Evolutionary conservation across 2,888 invertebrate genomes (phyloP), one percentile per base, ranked within the genome.

Genomic region (Lepidonotus clava): DNA sequence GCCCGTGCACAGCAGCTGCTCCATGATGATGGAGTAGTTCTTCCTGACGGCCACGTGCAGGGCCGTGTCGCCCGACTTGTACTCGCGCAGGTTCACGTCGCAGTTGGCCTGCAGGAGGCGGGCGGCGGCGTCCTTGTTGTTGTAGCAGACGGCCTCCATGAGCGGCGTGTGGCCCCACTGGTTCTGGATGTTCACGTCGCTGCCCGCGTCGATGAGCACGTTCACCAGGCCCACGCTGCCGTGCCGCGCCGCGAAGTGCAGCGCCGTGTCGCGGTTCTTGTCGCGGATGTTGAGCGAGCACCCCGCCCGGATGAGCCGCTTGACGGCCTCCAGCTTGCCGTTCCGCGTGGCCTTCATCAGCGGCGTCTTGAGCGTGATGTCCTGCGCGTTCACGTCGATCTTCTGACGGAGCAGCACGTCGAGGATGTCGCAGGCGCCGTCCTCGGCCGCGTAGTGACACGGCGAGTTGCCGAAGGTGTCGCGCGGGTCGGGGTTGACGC

Each of bases 291-390:
- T 94, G 40, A 93, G 89, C 84, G 92, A 91, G 85, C 92, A 92
- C 71, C 92, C 91, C 11, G 92, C 93, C 21, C 91, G 89, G 1
- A 93, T 87, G 53, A 94, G 89, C 5, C 93, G 88, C 56, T 93
- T 88, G 24, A 94, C 93, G 4, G 93, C 93, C 86, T 93, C 92
- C 5, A 93, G 91, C 87, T 93, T 93, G 86, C 92, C 93, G 89
- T 93, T 94, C n/a, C 94, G 89, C 1, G 94, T 93, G 0, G 94
- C 93, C 88, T 94, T 94, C 93, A 94, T 94, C 67, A 94, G 90
- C 4, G 94, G 93, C 40, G 94, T 94, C 88, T 94, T 94, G 28
- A 93, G 92, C 36, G 94, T 94, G 76, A 94, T 94, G 86, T 94
- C 94, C 88, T 93, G 92, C 40, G 92, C 92, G 89, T 94, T 92